Base-by-base conservation (phyloP, 2,888 invertebrate species). In the Hypselothyrea guttata region DNA sequence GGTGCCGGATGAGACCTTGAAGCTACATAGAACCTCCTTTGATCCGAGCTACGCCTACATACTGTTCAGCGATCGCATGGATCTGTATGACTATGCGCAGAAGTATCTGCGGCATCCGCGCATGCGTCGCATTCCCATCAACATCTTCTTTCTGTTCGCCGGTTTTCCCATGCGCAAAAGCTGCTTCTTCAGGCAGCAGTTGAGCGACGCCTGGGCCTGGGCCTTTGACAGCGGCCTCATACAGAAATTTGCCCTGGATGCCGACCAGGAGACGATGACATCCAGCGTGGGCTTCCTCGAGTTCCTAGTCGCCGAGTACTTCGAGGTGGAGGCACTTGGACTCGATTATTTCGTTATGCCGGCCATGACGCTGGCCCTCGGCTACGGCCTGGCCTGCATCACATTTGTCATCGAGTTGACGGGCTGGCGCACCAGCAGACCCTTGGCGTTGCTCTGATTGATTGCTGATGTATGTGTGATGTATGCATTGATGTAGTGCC, bases 301-400 rank as follows among this genome's bases (percentile, higher is more conserved):
- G 7, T 77, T 77, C 15, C 71, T 77, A n/a, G n/a, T 55, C 63
- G 62, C 84, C 28, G 83, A 86, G 51, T 57, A 73, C 51, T 48
- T 57, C 33, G 78, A 61, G 62, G 54, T 58, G 1, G 35, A 57
- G 40, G 53, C 84, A 1, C 40, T 79, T 46, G 64, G 47, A 1
- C 59, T 86, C 55, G 82, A 84, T 84, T 79, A 79, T 86, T 79
- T 79, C 67, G 78, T 79, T 37, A 86, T 86, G 86, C 84, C 78
- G 35, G 64, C 84, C 41, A 86, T 84, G 63, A 53, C 84, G n/a
- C 40, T 78, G 56, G 70, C 31, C n/a, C 37, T 84, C 5, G 86
- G 86, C 38, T 66, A 59, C 31, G 58, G 42, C n/a, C 37, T 81
- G 52, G 78, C 78, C 13, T 8, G 82, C 12, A 4, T 84, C 13